These are phyloP conservation scores for Phyllotreta striolata DNA, from an alignment of 2,888 invertebrate genomes.

Conservation along the genomic window DNA sequence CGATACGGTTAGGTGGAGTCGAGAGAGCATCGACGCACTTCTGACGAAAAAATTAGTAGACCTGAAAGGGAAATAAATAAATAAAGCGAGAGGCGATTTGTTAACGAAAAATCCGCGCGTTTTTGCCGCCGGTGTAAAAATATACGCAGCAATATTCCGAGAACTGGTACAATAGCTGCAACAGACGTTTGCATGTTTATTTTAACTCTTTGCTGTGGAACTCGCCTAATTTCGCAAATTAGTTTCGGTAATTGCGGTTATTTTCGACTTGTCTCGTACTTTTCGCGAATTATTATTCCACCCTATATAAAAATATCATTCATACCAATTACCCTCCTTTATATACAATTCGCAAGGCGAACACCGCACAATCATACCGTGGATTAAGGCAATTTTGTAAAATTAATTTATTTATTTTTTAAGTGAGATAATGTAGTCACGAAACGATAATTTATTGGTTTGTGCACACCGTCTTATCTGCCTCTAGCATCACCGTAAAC, in stretches of 20 bases:
- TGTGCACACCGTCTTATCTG: constrained; percentile 15
- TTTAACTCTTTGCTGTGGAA: too few species aligned
- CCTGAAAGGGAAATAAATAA: constrained; percentile 3
- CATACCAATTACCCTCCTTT: too few species aligned
- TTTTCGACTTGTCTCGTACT: too few species aligned
- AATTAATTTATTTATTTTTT: constrained; percentile 21
- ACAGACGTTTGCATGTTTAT: too few species aligned
- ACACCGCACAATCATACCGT: background rate
- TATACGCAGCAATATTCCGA: too few species aligned
- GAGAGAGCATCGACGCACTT: constrained; percentile 15
- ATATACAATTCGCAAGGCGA: too few species aligned
- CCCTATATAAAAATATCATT: too few species aligned
- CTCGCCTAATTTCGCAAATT: too few species aligned
- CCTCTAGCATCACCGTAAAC: constrained; percentile 1
- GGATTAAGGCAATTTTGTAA: constrained; percentile 10
- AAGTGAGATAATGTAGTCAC: constrained; percentile 23
- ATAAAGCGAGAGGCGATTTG: background rate
- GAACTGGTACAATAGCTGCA: too few species aligned
- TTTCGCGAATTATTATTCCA: too few species aligned
- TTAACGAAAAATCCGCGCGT: background rate
- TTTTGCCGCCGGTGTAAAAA: too few species aligned
- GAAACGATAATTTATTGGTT: constrained; percentile 20
- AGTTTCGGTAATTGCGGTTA: too few species aligned
- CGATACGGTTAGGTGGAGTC: constrained; percentile 24
- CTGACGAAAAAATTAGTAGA: constrained; percentile 10